Base-by-base conservation (phyloP, 2,113 vertebrate genomes). In the Chunga burmeisteri region DNA sequence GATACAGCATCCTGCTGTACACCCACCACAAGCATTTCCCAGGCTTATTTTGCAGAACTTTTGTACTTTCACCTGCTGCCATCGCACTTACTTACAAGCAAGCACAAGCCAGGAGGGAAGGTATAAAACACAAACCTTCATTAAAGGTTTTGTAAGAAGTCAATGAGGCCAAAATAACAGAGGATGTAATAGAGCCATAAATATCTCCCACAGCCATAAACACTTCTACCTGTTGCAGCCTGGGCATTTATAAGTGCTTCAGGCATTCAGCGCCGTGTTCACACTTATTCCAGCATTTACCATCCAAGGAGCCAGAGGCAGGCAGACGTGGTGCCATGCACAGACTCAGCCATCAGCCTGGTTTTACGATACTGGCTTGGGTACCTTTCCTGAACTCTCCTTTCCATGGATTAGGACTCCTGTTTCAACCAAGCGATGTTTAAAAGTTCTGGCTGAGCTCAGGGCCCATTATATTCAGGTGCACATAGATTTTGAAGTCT, bases 141-240 rank as follows among this genome's bases (percentile, higher is more conserved):
- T 94, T 92, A 96, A 81, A 78, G 70, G 50, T 95, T 92, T 95
- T 78, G 81, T 73, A 92, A 95, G 85, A 75, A 94, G 88, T 80
- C 88, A 81, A 87, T 11, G 63, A 87, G 73, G 73, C 94, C 91
- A 94, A 87, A 93, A 90, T 63, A 95, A 84, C 91, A 90, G 91
- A 96, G 95, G 91, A 53, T 81, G 94, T 94, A 90, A 95, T 59
- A 92, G 86, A 87, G 94, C 68, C 89, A 81, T 95, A 95, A 96
- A 94, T 92, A 85, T 96, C 94, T 95, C 89, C 94, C 78, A 87
- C 88, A 92, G 86, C 78, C 86, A 90, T 95, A 95, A 96, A 96
- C 94, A 95, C 91, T 72, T 92, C 95, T 72, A 81, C 94, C 78
- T 90, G 94, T 78, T 87, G 74, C 68, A 72, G 94, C 44, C 68